These are phyloP conservation scores for Crotalus horridus DNA, from an alignment of 2,113 vertebrate genomes.

Conservation along the genomic window DNA sequence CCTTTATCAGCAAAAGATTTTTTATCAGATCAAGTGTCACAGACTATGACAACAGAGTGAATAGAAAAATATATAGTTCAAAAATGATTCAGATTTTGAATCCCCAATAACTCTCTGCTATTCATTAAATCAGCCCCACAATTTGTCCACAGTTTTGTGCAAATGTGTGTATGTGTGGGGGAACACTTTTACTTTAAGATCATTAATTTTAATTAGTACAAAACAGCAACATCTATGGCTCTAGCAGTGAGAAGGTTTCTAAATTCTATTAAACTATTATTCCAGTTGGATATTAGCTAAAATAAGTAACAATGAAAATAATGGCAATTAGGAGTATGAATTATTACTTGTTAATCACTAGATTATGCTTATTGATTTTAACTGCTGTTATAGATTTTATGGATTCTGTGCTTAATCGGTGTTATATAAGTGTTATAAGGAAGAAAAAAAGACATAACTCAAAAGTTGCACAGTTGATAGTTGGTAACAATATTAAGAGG, in stretches of 20 bases:
- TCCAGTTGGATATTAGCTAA: background rate
- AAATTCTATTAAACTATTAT: background rate
- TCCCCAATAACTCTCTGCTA: background rate
- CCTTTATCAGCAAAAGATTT: background rate
- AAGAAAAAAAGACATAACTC: background rate
- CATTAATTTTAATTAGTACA: background rate
- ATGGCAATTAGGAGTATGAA: background rate
- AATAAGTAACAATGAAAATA: background rate
- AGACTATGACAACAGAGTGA: background rate
- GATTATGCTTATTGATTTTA: background rate
- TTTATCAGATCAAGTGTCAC: background rate
- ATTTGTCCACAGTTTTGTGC: background rate
- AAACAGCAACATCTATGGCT: background rate
- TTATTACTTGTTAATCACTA: background rate
- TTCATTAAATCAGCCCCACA: background rate
- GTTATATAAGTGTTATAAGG: background rate
- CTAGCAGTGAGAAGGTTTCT: background rate
- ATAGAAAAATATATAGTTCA: background rate
- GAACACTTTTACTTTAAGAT: background rate
- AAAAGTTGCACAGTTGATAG: background rate
- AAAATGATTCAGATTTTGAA: background rate
- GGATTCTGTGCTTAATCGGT: background rate
- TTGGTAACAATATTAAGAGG: too few relatives aligned
- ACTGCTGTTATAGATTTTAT: background rate
- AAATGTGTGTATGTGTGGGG: background rate